A percentile compares a stretch with the other conserved stretches of the same genome.
phyloP scores from a whole-genome alignment of 1,140 invertebrate genomes.

The Drosophila funebris region DNA sequence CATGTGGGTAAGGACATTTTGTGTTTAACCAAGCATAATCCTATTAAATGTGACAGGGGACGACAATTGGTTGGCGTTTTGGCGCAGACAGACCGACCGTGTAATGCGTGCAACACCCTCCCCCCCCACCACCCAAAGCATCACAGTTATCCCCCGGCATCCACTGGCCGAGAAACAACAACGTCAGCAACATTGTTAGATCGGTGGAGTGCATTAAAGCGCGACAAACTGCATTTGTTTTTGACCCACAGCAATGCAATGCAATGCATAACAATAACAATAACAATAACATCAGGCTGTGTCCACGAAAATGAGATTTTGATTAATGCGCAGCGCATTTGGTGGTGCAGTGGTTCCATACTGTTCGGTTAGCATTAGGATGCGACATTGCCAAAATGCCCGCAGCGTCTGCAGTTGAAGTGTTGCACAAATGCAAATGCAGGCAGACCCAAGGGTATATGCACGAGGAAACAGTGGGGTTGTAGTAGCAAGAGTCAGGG shows the following conservation, averaged over 20 bases:
- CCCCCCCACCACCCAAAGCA: no score
- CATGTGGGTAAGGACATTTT: slow-evolving; percentile 57
- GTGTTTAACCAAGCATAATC: slow-evolving; percentile 79
- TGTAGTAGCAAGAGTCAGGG: neutral
- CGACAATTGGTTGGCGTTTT: slow-evolving; percentile 74
- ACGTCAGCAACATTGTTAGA: slow-evolving; percentile 49
- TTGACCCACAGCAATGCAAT: slow-evolving; percentile 8
- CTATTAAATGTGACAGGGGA: slow-evolving; percentile 76
- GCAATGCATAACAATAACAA: slow-evolving; percentile 21
- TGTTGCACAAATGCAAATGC: slow-evolving; percentile 65
- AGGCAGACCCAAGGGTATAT: slow-evolving; percentile 49
- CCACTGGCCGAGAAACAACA: neutral
- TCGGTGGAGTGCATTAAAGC: slow-evolving; percentile 74
- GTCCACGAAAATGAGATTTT: slow-evolving; percentile 66
- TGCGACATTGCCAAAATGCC: slow-evolving; percentile 45
- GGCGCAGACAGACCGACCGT: slow-evolving; percentile 48
- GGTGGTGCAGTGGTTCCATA: slow-evolving; percentile 13
- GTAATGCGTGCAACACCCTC: slow-evolving; percentile 14
- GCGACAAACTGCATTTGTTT: slow-evolving; percentile 72
- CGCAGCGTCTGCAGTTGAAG: slow-evolving; percentile 61
- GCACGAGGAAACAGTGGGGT: neutral
- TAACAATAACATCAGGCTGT: slow-evolving; percentile 18
- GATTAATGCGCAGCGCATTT: slow-evolving; percentile 67
- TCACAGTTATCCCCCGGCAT: no score
- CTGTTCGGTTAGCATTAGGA: slow-evolving; percentile 48